phyloP scores from a whole-genome alignment of 2,888 invertebrate genomes.

The Imbricaverruca yamaguchii region DNA sequence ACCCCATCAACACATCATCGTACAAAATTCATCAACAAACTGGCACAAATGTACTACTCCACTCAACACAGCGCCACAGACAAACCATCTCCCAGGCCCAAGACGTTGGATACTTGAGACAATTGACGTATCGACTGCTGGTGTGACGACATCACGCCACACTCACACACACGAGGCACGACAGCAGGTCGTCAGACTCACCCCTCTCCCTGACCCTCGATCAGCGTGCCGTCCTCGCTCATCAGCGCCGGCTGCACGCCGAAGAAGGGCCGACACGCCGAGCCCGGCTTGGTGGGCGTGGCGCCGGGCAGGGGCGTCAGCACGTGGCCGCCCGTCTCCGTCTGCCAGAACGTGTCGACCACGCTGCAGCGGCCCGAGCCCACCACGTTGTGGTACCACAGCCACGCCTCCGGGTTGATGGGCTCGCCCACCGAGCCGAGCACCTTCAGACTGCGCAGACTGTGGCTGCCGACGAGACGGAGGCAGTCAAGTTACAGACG shows the following conservation, averaged over 20 bases:
- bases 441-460: slow-evolving; percentile 58
- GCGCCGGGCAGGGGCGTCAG: slow-evolving; percentile 92
- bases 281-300: slow-evolving; percentile 94
- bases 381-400: slow-evolving; percentile 69
- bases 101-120: too few species aligned
- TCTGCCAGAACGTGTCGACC: slow-evolving; percentile 99
- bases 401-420: slow-evolving; percentile 96
- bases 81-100: too few species aligned
- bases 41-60: too few species aligned
- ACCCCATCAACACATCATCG: too few species aligned
- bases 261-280: slow-evolving; percentile 95
- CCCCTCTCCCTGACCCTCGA: slow-evolving; percentile 85
- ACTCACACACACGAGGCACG: too few species aligned
- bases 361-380: slow-evolving; percentile 58
- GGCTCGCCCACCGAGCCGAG: slow-evolving; percentile 98
- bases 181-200: too few species aligned
- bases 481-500: too few species aligned
- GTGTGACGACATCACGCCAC: too few species aligned
- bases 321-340: slow-evolving; percentile 97
- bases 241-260: slow-evolving; percentile 83
- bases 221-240: slow-evolving; percentile 75
- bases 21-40: too few species aligned
- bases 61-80: too few species aligned
- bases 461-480: not conserved
- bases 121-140: too few species aligned